Percentiles rank a stretch among this genome's conserved stretches.
phyloP scores from a whole-genome alignment of 2,888 invertebrate genomes.

The Boloria selene region DNA sequence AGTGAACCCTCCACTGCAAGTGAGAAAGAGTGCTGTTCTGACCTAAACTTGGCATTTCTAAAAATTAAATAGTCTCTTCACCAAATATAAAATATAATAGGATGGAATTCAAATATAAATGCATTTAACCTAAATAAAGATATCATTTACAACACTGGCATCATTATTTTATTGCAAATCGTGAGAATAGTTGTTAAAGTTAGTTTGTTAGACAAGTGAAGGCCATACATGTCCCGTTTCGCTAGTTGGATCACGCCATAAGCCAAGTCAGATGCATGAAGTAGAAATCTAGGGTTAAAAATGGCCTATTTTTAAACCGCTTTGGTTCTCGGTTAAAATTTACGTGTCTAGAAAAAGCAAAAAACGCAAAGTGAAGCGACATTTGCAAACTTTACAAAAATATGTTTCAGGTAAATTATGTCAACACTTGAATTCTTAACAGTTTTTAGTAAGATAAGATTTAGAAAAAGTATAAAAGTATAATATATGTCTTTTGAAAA shows the following conservation, averaged over 20 bases:
- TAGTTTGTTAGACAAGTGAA: constrained; percentile 15
- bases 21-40: constrained; percentile 6
- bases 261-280: constrained; percentile 26
- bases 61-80: neutral
- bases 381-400: constrained; percentile 22
- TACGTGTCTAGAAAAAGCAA: constrained; percentile 34
- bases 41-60: neutral
- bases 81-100: neutral
- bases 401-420: constrained; percentile 5
- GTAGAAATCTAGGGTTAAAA: constrained; percentile 44
- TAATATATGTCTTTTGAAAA: too few relatives aligned
- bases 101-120: neutral
- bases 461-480: neutral
- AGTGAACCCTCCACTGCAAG: constrained; percentile 13
- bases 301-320: constrained; percentile 56
- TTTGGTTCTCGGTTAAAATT: constrained; percentile 35
- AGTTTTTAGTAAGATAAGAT: neutral
- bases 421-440: neutral
- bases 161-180: constrained; percentile 21
- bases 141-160: constrained; percentile 16
- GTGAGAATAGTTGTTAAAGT: constrained; percentile 14
- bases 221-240: constrained; percentile 14
- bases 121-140: constrained; percentile 10
- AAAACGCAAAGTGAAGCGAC: constrained; percentile 23
- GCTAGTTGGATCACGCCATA: constrained; percentile 22